Conservation (phyloP, 2,113 vertebrate genomes). For the Nematolebias whitei region DNA sequence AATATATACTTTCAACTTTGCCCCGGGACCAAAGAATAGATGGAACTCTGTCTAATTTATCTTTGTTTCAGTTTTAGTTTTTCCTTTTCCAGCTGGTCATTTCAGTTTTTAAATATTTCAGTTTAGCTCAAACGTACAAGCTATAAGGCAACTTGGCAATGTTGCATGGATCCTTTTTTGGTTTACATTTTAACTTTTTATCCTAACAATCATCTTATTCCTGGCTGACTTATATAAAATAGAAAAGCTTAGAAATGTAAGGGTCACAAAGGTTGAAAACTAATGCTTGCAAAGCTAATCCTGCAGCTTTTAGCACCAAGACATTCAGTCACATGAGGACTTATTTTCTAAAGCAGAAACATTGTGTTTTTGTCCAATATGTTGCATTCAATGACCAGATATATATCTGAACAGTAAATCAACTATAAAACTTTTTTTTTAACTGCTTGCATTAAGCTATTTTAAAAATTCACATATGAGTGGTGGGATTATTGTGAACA, state of each 20-base stretch:
- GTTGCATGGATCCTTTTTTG: too few relatives aligned
- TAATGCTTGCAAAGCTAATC: constrained; percentile 18
- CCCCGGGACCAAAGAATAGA: constrained; percentile 26
- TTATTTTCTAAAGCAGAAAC: constrained; percentile 19
- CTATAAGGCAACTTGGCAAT: background rate
- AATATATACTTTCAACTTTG: constrained; percentile 44
- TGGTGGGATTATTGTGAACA: too few relatives aligned
- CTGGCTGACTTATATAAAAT: constrained; percentile 5
- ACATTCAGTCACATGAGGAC: constrained; percentile 27
- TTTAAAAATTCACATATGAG: too few relatives aligned
- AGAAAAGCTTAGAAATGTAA: background rate
- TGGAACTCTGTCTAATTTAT: constrained; percentile 6
- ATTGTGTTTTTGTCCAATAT: constrained; percentile 1
- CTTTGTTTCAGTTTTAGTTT: background rate
- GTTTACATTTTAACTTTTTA: background rate
- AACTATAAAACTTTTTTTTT: too few relatives aligned
- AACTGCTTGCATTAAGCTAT: too few relatives aligned
- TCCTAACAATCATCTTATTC: background rate
- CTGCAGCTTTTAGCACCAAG: constrained; percentile 8
- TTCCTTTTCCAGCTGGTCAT: background rate
- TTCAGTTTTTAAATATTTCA: background rate
- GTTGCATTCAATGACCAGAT: background rate
- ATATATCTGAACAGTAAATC: too few relatives aligned
- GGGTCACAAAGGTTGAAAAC: constrained; percentile 14
- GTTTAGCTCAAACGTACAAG: background rate